Conservation (phyloP, 2,888 invertebrate species). For the Cheilosia grossa region DNA sequence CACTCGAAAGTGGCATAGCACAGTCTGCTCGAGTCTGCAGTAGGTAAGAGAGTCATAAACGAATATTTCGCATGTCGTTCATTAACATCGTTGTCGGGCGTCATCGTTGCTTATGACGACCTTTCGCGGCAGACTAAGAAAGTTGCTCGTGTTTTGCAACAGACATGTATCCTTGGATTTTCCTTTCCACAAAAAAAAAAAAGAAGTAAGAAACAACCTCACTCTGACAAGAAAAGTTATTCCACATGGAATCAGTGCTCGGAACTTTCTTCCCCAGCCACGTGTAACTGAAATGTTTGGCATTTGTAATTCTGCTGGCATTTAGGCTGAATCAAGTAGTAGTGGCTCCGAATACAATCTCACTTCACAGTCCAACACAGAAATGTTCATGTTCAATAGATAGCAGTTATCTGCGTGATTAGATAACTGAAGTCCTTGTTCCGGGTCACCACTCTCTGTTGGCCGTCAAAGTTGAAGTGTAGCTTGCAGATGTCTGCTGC, state of each 20-base stretch:
- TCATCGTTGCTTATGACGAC: conserved; percentile 53
- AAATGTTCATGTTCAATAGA: conserved; percentile 45
- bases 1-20: conserved; percentile 34
- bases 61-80: conserved; percentile 72
- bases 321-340: conserved; percentile 43
- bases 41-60: conserved; percentile 60
- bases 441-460: conserved; percentile 9
- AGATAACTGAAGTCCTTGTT: conserved; percentile 41
- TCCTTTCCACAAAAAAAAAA: conserved; percentile 10
- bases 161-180: conserved; percentile 27
- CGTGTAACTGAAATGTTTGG: conserved; percentile 40
- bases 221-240: conserved; percentile 23
- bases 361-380: conserved; percentile 26
- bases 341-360: neutral
- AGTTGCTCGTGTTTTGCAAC: conserved; percentile 25
- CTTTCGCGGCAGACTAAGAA: conserved; percentile 50
- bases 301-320: conserved; percentile 64
- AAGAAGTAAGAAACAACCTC: too few species aligned
- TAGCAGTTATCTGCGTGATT: conserved; percentile 53
- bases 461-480: conserved; percentile 54
- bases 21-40: conserved; percentile 15
- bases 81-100: conserved; percentile 59
- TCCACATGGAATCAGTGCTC: conserved; percentile 7
- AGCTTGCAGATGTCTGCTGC: conserved; percentile 42
- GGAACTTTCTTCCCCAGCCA: neutral